These are phyloP conservation scores for Coelogynopora nodosa DNA, from an alignment of 2,888 invertebrate species.

Conservation along the genomic window DNA sequence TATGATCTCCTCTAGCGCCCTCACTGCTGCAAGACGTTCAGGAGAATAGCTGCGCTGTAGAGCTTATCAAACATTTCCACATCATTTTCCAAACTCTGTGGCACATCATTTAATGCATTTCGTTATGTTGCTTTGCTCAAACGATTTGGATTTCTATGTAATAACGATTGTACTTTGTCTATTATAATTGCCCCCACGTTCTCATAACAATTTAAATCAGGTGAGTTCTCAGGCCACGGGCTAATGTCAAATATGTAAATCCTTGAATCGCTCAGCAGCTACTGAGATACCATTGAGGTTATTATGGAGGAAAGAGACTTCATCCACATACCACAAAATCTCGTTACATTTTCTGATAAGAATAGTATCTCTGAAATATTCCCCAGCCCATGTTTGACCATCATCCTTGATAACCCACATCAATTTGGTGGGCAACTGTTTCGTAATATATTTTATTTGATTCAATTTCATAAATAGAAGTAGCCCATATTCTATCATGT, in stretches of 20 bases:
- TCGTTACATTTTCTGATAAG: not conserved
- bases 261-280: not conserved
- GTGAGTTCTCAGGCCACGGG: slow-evolving; percentile 10
- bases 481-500: not conserved
- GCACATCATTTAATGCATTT: slow-evolving; percentile 9
- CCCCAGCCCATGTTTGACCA: slow-evolving; percentile 5
- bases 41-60: not conserved
- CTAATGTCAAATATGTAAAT: not conserved
- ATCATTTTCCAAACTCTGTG: slow-evolving; percentile 7
- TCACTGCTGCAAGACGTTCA: not conserved
- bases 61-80: not conserved
- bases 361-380: not conserved
- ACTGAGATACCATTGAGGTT: not conserved
- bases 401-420: not conserved
- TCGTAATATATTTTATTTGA: not conserved
- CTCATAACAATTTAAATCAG: not conserved
- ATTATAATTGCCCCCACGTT: not conserved
- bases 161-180: not conserved
- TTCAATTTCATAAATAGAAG: too few species aligned
- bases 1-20: slow-evolving; percentile 9
- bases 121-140: slow-evolving; percentile 4
- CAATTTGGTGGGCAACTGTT: not conserved
- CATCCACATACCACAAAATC: not conserved
- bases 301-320: not conserved
- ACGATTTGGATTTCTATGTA: slow-evolving; percentile 17